Percentiles rank a stretch among this genome's conserved stretches.
Conservation (phyloP, 2,113 vertebrate genomes). For the Nesogale talazaci region DNA sequence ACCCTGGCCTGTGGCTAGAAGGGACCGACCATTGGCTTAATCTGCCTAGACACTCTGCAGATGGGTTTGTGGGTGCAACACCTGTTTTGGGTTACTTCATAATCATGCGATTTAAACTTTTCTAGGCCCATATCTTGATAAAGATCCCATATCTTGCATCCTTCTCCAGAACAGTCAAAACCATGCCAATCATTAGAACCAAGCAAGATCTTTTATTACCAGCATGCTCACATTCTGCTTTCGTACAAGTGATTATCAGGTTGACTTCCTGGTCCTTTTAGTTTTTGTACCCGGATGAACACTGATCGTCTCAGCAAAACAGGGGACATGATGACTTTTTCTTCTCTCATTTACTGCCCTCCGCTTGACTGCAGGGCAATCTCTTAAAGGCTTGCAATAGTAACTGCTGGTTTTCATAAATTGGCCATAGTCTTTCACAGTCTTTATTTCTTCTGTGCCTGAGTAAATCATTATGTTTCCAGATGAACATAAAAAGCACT, state of each 20-base stretch:
- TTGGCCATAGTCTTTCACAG: neutral
- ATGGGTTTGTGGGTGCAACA: no score
- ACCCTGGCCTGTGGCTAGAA: no score
- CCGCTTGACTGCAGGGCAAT: slow-evolving; percentile 8
- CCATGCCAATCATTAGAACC: slow-evolving; percentile 31
- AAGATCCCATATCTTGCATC: slow-evolving; percentile 58
- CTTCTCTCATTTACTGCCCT: slow-evolving; percentile 11
- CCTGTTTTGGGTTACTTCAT: no score
- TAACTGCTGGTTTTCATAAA: slow-evolving; percentile 49
- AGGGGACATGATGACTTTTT: neutral
- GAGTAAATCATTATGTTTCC: slow-evolving; percentile 39
- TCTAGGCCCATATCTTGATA: neutral
- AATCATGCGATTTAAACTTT: no score
- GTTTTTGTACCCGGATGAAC: neutral
- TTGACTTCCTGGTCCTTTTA: neutral
- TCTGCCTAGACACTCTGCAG: no score
- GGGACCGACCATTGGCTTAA: no score
- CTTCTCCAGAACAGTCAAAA: slow-evolving; percentile 66
- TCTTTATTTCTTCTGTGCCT: slow-evolving; percentile 34
- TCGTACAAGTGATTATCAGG: neutral
- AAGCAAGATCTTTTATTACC: neutral
- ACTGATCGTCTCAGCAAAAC: neutral
- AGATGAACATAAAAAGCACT: slow-evolving; percentile 50
- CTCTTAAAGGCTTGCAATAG: neutral
- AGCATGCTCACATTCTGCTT: neutral